phyloP scores from a whole-genome alignment of 2,888 invertebrate genomes.

The Axea sp. region DNA sequence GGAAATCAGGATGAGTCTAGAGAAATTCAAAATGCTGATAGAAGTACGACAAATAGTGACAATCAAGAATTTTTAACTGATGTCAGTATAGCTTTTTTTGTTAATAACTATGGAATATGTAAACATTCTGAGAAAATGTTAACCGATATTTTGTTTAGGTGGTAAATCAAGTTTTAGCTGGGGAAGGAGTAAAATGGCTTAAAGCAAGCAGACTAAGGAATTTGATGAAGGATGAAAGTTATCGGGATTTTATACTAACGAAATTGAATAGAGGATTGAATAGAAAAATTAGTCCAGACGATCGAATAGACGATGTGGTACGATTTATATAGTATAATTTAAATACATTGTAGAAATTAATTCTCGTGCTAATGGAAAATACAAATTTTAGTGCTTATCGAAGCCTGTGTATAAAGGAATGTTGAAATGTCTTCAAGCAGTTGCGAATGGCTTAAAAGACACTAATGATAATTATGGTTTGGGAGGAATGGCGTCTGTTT shows the following conservation, averaged over 20 bases:
- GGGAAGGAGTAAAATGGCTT: constrained; percentile 98
- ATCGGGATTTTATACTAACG: constrained; percentile 96
- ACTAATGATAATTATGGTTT: constrained; percentile 95
- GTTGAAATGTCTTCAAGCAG: constrained; percentile 93
- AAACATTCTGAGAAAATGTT: too few species aligned
- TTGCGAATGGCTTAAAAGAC: constrained; percentile 93
- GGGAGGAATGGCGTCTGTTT: constrained; percentile 98
- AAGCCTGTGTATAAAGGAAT: constrained; percentile 98
- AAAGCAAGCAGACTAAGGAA: constrained; percentile 95
- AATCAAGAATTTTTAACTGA: constrained; percentile 97
- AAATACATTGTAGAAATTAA: not conserved
- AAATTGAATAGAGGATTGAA: constrained; percentile 96
- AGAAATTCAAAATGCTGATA: constrained; percentile 85
- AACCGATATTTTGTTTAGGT: too few species aligned
- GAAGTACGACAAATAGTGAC: constrained; percentile 89
- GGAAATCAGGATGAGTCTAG: constrained; percentile 85
- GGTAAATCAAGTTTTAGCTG: constrained; percentile 90
- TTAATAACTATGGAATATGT: not conserved
- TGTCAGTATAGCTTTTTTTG: constrained; percentile 80
- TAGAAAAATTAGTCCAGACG: constrained; percentile 95
- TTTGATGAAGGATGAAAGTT: constrained; percentile 99
- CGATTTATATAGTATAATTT: too few species aligned
- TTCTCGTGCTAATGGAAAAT: not conserved
- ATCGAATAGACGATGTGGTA: constrained; percentile 98
- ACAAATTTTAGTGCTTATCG: constrained; percentile 86